Evolutionary conservation across 2,113 vertebrate species (phyloP).

Genomic region (Calyptommatus sinebrachiatus): DNA sequence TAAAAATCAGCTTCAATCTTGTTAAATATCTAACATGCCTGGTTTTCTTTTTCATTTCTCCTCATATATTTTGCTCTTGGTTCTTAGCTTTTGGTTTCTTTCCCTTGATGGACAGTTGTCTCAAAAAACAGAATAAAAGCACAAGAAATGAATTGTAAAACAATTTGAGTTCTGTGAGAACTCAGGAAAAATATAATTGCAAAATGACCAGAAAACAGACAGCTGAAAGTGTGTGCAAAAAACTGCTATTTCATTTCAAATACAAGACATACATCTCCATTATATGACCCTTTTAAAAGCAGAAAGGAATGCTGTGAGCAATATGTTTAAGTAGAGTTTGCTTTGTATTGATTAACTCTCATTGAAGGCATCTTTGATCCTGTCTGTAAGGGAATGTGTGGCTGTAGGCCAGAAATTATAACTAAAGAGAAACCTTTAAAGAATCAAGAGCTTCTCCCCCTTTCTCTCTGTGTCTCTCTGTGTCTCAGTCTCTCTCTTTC

Average conservation of each 20-base stretch:
- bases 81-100: not conserved
- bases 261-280: conserved; percentile 38
- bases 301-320: conserved; percentile 51
- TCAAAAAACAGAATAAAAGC: not conserved
- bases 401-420: conserved; percentile 65
- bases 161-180: not conserved
- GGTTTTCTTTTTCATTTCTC: not conserved
- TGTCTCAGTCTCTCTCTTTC: conserved; percentile 25
- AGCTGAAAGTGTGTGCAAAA: conserved; percentile 11
- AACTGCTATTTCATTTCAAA: conserved; percentile 40
- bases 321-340: conserved; percentile 46
- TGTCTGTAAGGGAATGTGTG: conserved; percentile 47
- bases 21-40: not conserved
- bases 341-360: conserved; percentile 53
- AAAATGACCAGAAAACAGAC: conserved; percentile 17
- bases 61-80: not conserved
- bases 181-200: not conserved
- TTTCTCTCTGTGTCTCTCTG: not conserved
- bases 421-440: conserved; percentile 58
- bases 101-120: not conserved
- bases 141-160: not conserved
- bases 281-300: conserved; percentile 44
- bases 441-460: conserved; percentile 37
- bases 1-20: not conserved
- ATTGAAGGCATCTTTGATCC: conserved; percentile 62